Percentiles rank a stretch among this genome's conserved stretches.
These are phyloP conservation scores for Dipodomys spectabilis DNA, from an alignment of 2,113 vertebrate genomes.

Conservation along the genomic window DNA sequence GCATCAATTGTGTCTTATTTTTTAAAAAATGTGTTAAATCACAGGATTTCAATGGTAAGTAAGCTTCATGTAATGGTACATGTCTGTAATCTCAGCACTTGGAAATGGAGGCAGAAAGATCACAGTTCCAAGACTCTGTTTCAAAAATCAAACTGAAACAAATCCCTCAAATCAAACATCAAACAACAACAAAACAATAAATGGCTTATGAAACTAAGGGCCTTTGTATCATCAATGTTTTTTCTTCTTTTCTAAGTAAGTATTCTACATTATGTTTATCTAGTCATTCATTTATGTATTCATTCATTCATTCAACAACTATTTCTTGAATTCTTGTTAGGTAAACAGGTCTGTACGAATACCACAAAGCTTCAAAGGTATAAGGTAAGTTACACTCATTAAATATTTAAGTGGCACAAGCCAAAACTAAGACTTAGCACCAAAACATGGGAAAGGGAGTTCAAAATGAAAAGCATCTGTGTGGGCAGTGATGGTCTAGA, in stretches of 20 bases:
- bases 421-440: conserved; percentile 38
- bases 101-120: no score
- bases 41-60: neutral
- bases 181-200: neutral
- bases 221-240: neutral
- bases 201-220: neutral
- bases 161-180: no score
- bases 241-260: neutral
- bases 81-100: no score
- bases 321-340: neutral
- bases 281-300: neutral
- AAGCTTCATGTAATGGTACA: no score
- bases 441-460: conserved; percentile 26
- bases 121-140: no score
- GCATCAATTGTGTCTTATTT: neutral
- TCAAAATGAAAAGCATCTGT: conserved; percentile 6
- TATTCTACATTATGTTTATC: neutral
- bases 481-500: neutral
- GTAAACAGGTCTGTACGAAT: neutral
- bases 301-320: neutral
- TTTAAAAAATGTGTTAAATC: neutral
- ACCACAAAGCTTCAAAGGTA: neutral
- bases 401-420: conserved; percentile 49
- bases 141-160: no score
- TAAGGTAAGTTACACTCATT: neutral